Evolutionary conservation across 2,888 invertebrate genomes (phyloP).

Genomic region (Eubasilissa splendida): DNA sequence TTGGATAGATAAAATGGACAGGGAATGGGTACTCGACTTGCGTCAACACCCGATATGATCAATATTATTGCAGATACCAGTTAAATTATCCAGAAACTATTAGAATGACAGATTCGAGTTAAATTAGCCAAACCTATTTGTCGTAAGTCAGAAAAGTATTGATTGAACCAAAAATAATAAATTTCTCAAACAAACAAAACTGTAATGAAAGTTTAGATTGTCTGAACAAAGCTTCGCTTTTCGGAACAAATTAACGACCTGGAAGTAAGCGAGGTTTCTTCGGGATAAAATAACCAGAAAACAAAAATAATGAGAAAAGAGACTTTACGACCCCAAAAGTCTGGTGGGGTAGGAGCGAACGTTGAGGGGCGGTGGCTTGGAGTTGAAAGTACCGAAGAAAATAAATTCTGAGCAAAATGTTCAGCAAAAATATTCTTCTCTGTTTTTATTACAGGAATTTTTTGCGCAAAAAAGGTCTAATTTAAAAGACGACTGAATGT

Average conservation of each 20-base stretch:
- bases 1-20: too few relatives aligned
- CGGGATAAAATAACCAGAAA: constrained; percentile 56
- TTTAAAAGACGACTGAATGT: too few relatives aligned
- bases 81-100: too few relatives aligned
- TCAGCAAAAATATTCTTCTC: too few relatives aligned
- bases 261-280: constrained; percentile 27
- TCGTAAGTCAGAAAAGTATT: neutral
- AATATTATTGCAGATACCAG: too few relatives aligned
- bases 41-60: too few relatives aligned
- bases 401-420: neutral
- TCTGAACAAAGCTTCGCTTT: constrained; percentile 18
- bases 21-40: too few relatives aligned
- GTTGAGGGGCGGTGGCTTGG: neutral
- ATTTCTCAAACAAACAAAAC: too few relatives aligned
- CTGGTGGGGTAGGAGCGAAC: neutral
- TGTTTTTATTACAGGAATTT: too few relatives aligned
- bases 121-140: constrained; percentile 8
- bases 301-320: constrained; percentile 58
- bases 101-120: too few relatives aligned
- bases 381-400: neutral
- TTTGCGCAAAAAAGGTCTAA: too few relatives aligned
- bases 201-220: neutral
- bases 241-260: constrained; percentile 34
- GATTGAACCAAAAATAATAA: constrained; percentile 3
- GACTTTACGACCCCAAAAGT: constrained; percentile 52